These are phyloP conservation scores for Hedychridium roseum DNA, from an alignment of 2,888 invertebrate species.

Conservation along the genomic window DNA sequence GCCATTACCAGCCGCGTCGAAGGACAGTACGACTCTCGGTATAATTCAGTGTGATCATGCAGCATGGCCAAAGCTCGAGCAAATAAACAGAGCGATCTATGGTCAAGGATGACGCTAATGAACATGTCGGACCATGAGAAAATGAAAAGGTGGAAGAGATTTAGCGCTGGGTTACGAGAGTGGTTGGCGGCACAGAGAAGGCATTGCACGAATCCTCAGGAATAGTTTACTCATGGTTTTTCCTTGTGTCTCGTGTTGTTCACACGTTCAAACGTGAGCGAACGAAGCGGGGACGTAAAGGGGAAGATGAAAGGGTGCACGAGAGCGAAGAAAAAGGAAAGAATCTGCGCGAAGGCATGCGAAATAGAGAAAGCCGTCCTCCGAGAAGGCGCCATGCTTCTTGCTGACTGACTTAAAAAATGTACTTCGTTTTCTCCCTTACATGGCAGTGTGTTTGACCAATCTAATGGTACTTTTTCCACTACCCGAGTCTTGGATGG, in stretches of 20 bases:
- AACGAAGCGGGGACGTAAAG: conserved; percentile 1
- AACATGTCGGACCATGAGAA: conserved; percentile 1
- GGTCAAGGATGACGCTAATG: conserved; percentile 10
- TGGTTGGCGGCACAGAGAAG: conserved; percentile 52
- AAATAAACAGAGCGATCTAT: conserved; percentile 28
- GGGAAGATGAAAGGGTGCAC: conserved; percentile 11
- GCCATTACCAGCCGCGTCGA: conserved; percentile 3
- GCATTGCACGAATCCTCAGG: conserved; percentile 26
- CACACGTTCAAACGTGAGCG: no score
- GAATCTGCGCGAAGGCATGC: conserved; percentile 43
- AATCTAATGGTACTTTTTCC: conserved; percentile 64
- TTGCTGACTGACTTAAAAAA: conserved; percentile 39
- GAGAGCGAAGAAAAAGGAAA: not conserved
- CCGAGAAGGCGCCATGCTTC: conserved; percentile 51
- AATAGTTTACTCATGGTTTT: no score
- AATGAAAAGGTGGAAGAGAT: conserved; percentile 9
- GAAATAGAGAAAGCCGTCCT: conserved; percentile 55
- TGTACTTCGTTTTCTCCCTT: conserved; percentile 47
- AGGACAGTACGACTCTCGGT: not conserved
- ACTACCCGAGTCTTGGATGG: conserved; percentile 63
- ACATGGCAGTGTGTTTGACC: conserved; percentile 64
- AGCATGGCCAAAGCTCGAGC: conserved; percentile 60
- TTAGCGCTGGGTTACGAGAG: conserved; percentile 31
- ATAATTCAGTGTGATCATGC: conserved; percentile 46
- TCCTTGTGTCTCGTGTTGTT: no score